A percentile compares a stretch with the other conserved stretches of the same genome.
These are phyloP conservation scores for Paramisgurnus dabryanus DNA, from an alignment of 2,113 vertebrate genomes.

Conservation along the genomic window DNA sequence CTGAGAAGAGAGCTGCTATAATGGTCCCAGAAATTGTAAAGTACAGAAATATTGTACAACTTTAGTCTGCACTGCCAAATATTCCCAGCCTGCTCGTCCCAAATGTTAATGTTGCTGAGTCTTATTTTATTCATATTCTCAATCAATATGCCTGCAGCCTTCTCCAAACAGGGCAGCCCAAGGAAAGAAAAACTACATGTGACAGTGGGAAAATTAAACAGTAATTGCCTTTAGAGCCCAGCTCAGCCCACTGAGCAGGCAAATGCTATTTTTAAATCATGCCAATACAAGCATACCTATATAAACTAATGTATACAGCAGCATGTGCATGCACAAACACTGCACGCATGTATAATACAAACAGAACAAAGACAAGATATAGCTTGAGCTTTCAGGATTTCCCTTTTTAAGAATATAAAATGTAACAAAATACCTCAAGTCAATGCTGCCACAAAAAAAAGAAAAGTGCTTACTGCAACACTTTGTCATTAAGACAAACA, in stretches of 20 bases:
- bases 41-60: neutral
- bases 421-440: neutral
- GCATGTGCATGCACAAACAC: too few species aligned
- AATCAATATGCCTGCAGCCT: slow-evolving; percentile 64
- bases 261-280: slow-evolving; percentile 62
- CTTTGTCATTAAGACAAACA: too few species aligned
- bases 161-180: slow-evolving; percentile 48
- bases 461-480: neutral
- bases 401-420: neutral
- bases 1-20: neutral
- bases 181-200: slow-evolving; percentile 66
- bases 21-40: neutral
- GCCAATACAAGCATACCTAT: neutral
- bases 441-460: neutral
- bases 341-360: too few species aligned
- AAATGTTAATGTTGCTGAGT: slow-evolving; percentile 43
- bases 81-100: neutral
- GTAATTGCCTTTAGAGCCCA: slow-evolving; percentile 60
- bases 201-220: slow-evolving; percentile 71
- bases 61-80: slow-evolving; percentile 10
- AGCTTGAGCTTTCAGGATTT: neutral
- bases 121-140: slow-evolving; percentile 56
- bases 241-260: slow-evolving; percentile 58
- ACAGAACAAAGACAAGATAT: neutral
- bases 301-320: too few species aligned